A percentile compares a stretch with the other conserved stretches of the same genome.
phyloP scores from a whole-genome alignment of 2,113 vertebrate genomes.

The Thryonomys swinderianus region DNA sequence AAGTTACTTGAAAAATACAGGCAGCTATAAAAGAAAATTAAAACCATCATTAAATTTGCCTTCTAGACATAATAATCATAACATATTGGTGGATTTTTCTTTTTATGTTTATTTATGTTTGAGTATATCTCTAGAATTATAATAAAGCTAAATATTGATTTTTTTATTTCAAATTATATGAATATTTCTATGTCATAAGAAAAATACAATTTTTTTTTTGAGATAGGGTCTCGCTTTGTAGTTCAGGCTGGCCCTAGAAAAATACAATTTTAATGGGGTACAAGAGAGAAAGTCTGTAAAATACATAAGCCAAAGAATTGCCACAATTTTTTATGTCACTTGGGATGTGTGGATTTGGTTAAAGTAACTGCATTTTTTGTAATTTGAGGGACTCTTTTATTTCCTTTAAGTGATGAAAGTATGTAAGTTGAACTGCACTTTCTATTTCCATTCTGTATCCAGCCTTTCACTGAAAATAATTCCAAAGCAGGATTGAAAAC shows the following conservation, averaged over 20 bases:
- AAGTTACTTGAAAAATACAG: neutral
- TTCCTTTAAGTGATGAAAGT: slow-evolving; percentile 11
- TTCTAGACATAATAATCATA: neutral
- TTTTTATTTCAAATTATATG: neutral
- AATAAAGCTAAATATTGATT: neutral
- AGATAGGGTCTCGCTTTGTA: no score
- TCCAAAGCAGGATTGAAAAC: neutral
- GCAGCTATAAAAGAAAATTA: slow-evolving; percentile 8
- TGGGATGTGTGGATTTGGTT: neutral
- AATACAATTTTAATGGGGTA: slow-evolving; percentile 20
- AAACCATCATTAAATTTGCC: slow-evolving; percentile 5
- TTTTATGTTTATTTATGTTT: neutral
- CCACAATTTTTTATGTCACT: neutral
- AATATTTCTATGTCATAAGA: slow-evolving; percentile 1
- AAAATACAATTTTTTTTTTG: slow-evolving; percentile 43
- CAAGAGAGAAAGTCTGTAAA: neutral
- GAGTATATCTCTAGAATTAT: neutral
- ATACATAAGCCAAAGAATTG: neutral
- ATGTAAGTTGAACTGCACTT: neutral
- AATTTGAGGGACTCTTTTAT: neutral
- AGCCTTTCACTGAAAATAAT: neutral
- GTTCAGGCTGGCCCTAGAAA: no score
- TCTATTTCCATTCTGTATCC: neutral
- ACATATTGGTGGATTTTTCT: neutral
- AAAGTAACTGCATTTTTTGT: neutral